Conservation (phyloP, 2,797 vertebrate genomes). For the Hoplostethus mediterraneus region DNA sequence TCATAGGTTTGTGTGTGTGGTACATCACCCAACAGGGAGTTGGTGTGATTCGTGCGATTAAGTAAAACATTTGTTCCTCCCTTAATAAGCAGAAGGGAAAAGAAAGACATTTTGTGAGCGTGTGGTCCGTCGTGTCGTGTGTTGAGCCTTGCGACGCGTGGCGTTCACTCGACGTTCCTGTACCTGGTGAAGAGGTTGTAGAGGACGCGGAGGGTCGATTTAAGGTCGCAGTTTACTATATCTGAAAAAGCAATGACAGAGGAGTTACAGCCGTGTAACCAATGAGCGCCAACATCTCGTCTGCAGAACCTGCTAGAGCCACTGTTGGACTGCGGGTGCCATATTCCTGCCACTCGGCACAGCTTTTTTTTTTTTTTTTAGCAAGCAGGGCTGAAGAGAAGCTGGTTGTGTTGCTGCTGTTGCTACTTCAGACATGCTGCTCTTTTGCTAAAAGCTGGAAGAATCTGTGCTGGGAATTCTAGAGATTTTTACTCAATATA, state of each 20-base stretch:
- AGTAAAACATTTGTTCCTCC: slow-evolving; percentile 9
- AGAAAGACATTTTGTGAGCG: slow-evolving; percentile 11
- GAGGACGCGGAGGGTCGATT: slow-evolving; percentile 94
- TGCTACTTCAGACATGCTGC: neutral
- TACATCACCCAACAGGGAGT: neutral
- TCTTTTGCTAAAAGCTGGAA: neutral
- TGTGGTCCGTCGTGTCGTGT: slow-evolving; percentile 30
- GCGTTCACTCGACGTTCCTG: slow-evolving; percentile 91
- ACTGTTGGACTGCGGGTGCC: neutral
- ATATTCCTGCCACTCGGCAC: neutral
- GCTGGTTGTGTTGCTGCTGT: neutral
- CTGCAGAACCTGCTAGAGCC: neutral
- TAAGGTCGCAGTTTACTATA: slow-evolving; percentile 98
- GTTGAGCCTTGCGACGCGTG: neutral
- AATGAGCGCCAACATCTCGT: neutral
- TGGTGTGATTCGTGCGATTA: slow-evolving; percentile 45
- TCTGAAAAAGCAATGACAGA: slow-evolving; percentile 79
- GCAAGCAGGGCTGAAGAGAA: neutral
- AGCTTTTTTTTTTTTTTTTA: neutral
- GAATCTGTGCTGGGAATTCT: too few relatives aligned
- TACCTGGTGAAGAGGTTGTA: slow-evolving; percentile 98
- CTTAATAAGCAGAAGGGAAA: slow-evolving; percentile 16
- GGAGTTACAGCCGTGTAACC: neutral
- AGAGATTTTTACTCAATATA: too few relatives aligned
- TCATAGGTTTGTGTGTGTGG: slow-evolving; percentile 9